A percentile compares a stretch with the other conserved stretches of the same genome.
phyloP scores from a whole-genome alignment of 2,888 invertebrate genomes.

The Orthonevra nobilis region DNA sequence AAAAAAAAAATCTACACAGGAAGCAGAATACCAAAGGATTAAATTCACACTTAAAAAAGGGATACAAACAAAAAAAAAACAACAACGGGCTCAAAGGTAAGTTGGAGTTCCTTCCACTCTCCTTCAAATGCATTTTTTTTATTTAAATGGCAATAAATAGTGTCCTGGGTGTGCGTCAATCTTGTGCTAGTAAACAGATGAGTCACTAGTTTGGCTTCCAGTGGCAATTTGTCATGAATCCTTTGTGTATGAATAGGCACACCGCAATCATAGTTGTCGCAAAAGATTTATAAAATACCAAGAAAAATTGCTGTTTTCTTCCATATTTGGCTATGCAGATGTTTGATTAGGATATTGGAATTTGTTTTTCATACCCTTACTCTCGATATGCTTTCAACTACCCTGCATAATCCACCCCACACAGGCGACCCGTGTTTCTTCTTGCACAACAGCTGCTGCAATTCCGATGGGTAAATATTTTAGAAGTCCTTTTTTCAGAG shows the following conservation, averaged over 20 bases:
- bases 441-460: not conserved
- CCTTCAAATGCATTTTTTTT: too few relatives aligned
- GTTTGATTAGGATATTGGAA: constrained; percentile 40
- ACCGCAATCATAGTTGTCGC: constrained; percentile 1
- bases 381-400: constrained; percentile 2
- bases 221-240: constrained; percentile 3
- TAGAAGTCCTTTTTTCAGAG: not conserved
- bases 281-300: too few relatives aligned
- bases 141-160: too few relatives aligned
- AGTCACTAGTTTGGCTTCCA: constrained; percentile 43
- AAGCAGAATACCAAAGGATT: constrained; percentile 46
- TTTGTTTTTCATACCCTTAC: constrained; percentile 13
- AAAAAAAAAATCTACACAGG: constrained; percentile 45
- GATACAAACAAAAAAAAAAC: too few relatives aligned
- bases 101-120: not conserved
- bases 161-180: too few relatives aligned
- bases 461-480: not conserved
- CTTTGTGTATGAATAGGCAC: not conserved
- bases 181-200: constrained; percentile 44
- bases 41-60: not conserved
- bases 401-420: too few relatives aligned
- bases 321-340: constrained; percentile 43
- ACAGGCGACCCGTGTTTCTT: too few relatives aligned
- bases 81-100: too few relatives aligned
- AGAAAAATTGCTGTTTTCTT: too few relatives aligned